These are phyloP conservation scores for Prorops nasuta DNA, from an alignment of 1,140 invertebrate species.

Conservation along the genomic window DNA sequence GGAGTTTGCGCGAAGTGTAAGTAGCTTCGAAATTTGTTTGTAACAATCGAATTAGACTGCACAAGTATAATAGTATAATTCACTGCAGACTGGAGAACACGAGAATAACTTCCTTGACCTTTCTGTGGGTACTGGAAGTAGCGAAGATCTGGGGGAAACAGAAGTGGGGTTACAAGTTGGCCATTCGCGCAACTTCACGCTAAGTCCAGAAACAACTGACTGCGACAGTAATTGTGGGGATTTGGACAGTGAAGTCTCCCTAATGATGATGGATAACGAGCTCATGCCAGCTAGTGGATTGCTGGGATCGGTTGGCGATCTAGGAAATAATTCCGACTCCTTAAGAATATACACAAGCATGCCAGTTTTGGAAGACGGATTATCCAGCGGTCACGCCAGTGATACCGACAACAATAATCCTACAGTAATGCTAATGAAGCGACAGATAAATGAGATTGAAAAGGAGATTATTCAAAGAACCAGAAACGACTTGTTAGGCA, in stretches of 20 bases:
- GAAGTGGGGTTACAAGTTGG: conserved; percentile 66
- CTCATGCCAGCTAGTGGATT: conserved; percentile 51
- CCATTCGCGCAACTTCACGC: conserved; percentile 76
- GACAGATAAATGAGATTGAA: conserved; percentile 73
- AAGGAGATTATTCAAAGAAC: conserved; percentile 68
- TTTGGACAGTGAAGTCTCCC: conserved; percentile 76
- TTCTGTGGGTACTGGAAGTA: conserved; percentile 66
- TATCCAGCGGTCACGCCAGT: conserved; percentile 87
- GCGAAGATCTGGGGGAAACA: conserved; percentile 68
- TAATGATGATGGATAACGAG: conserved; percentile 72
- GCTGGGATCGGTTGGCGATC: conserved; percentile 57
- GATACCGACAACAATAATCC: conserved; percentile 88
- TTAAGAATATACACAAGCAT: conserved; percentile 69
- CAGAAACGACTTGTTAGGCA: conserved; percentile 43
- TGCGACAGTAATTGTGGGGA: conserved; percentile 87
- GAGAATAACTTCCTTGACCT: conserved; percentile 66
- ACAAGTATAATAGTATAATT: background rate
- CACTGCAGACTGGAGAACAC: conserved; percentile 57
- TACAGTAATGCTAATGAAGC: conserved; percentile 69
- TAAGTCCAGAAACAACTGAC: conserved; percentile 94
- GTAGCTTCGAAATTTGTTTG: background rate
- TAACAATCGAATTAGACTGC: background rate
- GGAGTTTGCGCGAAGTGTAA: conserved; percentile 40
- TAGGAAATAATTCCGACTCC: conserved; percentile 60
- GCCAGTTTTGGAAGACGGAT: conserved; percentile 93